Evolutionary conservation across 2,797 vertebrate genomes (phyloP).

Genomic region (Spinus olivaceus): DNA sequence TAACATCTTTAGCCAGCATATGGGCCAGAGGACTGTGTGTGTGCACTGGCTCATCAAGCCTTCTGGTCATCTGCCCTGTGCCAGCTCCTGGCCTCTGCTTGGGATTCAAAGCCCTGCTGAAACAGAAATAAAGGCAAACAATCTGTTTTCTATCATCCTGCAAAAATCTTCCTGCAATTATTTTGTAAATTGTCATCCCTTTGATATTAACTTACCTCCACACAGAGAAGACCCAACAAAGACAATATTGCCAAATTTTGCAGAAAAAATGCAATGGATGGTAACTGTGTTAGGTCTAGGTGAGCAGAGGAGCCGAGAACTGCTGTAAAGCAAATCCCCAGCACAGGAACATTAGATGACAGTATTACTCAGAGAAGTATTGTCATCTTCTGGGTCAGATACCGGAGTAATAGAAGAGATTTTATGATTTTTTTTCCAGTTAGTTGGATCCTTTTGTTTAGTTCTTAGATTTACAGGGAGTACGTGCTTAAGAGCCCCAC

Average conservation of each 20-base stretch:
- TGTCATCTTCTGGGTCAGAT: background rate
- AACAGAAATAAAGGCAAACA: background rate
- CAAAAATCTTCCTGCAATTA: background rate
- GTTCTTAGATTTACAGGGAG: background rate
- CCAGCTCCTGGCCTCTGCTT: background rate
- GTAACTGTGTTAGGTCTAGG: background rate
- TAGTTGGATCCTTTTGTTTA: background rate
- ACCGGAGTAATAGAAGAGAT: background rate
- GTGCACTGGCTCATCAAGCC: background rate
- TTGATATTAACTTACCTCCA: background rate
- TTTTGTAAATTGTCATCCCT: background rate
- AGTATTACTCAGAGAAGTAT: background rate
- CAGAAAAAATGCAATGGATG: background rate
- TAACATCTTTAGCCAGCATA: background rate
- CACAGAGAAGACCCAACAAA: background rate
- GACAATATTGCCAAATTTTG: rapidly evolving
- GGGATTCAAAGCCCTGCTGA: background rate
- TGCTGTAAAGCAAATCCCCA: background rate
- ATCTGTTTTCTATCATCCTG: background rate
- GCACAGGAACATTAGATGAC: background rate
- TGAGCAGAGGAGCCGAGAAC: background rate
- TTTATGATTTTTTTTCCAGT: background rate
- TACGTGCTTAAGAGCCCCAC: rapidly evolving
- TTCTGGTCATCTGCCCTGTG: background rate
- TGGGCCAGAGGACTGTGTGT: background rate